phyloP scores from a whole-genome alignment of 2,888 invertebrate genomes.

The Athalia cordata region DNA sequence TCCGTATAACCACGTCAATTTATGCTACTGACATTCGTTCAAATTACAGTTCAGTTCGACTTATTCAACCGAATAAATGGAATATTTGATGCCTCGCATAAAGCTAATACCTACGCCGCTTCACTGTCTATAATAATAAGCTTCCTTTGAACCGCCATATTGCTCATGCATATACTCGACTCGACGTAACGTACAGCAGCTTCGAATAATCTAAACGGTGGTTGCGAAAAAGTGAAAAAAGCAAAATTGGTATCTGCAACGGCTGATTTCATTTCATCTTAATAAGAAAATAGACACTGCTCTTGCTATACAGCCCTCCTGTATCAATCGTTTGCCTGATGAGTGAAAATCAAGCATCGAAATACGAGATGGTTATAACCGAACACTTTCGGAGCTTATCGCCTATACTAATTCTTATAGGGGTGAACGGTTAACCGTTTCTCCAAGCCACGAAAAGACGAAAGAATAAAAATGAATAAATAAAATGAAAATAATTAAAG shows the following conservation, averaged over 20 bases:
- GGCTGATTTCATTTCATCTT: background rate
- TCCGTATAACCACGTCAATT: conserved; percentile 27
- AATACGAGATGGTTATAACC: conserved; percentile 1
- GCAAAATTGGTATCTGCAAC: too few species aligned
- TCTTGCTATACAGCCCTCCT: background rate
- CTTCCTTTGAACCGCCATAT: conserved; percentile 27
- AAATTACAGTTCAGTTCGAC: conserved; percentile 28
- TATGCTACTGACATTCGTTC: conserved; percentile 39
- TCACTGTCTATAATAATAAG: conserved; percentile 25
- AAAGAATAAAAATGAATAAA: background rate
- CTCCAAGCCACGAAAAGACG: background rate
- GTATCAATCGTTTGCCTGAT: background rate
- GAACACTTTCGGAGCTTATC: conserved; percentile 13
- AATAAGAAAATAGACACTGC: background rate
- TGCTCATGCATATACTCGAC: background rate
- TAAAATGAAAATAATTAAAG: background rate
- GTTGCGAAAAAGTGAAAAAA: too few species aligned
- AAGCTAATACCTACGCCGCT: background rate
- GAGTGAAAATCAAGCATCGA: conserved; percentile 18
- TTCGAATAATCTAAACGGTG: background rate
- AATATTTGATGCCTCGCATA: conserved; percentile 28
- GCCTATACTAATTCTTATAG: conserved; percentile 20
- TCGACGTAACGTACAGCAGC: background rate
- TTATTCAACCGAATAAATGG: conserved; percentile 27
- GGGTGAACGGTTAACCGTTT: conserved; percentile 24